phyloP scores from a whole-genome alignment of 2,888 invertebrate species.

The Hyposoter dolosus region DNA sequence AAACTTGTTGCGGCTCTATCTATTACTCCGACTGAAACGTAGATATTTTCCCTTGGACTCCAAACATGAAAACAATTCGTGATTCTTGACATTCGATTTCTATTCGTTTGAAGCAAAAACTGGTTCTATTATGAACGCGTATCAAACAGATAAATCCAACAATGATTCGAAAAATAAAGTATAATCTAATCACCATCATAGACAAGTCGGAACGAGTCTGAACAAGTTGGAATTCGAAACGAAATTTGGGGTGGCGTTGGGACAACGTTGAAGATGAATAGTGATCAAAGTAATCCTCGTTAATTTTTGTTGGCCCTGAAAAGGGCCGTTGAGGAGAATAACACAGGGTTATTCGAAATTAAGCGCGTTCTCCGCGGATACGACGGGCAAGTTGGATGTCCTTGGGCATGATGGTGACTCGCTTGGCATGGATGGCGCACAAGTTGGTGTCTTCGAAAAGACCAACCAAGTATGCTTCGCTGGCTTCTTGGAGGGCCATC shows the following conservation, averaged over 20 bases:
- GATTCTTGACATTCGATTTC: too few species aligned
- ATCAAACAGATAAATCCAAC: neutral
- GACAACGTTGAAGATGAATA: neutral
- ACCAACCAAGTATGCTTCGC: conserved; percentile 28
- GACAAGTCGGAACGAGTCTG: neutral
- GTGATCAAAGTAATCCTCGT: conserved; percentile 17
- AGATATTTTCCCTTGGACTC: too few species aligned
- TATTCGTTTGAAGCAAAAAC: too few species aligned
- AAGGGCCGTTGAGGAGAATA: conserved; percentile 6
- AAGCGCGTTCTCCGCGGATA: conserved; percentile 30
- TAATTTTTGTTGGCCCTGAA: conserved; percentile 35
- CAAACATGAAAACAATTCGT: too few species aligned
- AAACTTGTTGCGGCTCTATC: too few species aligned
- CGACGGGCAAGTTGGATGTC: conserved; percentile 23
- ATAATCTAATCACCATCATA: neutral
- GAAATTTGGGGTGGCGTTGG: neutral
- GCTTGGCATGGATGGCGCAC: conserved; percentile 24
- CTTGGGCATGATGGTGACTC: conserved; percentile 24
- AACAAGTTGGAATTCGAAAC: neutral
- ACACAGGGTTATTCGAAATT: neutral
- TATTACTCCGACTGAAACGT: too few species aligned
- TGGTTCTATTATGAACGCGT: too few species aligned
- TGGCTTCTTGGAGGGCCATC: conserved; percentile 16
- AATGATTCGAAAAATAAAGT: neutral
- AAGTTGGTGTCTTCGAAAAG: conserved; percentile 32